Base-by-base conservation (phyloP, 2,113 vertebrate genomes). In the Chaetodon auriga region DNA sequence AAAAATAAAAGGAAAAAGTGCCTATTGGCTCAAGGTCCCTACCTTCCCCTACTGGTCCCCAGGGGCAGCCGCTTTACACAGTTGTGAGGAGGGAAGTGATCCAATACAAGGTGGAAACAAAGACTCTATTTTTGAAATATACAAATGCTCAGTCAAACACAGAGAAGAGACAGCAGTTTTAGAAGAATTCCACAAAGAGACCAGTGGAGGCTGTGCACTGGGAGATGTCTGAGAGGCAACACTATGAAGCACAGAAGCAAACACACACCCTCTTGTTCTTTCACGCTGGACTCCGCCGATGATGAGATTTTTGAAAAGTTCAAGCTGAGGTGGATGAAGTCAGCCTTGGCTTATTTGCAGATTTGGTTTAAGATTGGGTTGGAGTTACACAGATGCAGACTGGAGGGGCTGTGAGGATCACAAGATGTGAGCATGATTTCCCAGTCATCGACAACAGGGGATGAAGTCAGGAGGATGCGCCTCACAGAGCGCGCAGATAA, bases 251-350 rank as follows among this genome's bases (percentile, higher is more conserved):
- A 53, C 35, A 11, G 19, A 61, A 36, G 75, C 49, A 1, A 75
- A 80, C 64, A 82, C 38, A 66, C 66, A 69, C 58, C n/a, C 58
- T 11, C 38, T 81, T 70, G 51, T 78, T 75, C 45, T 76, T 81
- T 46, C 78, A 85, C 36, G 72, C 73, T 36, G 14, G 36, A 77
- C 19, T 63, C 57, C 2, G 71, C 49, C 64, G 61, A 66, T 43
- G 69, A 89, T 74, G 30, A 30, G 30, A 30, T 78, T 58, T 79
- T 41, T 68, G 51, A 38, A 62, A 77, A 72, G 45, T 66, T 64
- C 64, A 86, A 64, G 53, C 53, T 68, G 48, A 66, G 82, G 73
- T 65, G 61, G 74, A 83, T 83, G 65, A 85, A 75, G 80, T 86
- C 77, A 87, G 61, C 71, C 65, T 79, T 35, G 75, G 74, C 72